These are phyloP conservation scores for Calcarius lapponicus DNA, from an alignment of 2,797 vertebrate species.

Conservation along the genomic window DNA sequence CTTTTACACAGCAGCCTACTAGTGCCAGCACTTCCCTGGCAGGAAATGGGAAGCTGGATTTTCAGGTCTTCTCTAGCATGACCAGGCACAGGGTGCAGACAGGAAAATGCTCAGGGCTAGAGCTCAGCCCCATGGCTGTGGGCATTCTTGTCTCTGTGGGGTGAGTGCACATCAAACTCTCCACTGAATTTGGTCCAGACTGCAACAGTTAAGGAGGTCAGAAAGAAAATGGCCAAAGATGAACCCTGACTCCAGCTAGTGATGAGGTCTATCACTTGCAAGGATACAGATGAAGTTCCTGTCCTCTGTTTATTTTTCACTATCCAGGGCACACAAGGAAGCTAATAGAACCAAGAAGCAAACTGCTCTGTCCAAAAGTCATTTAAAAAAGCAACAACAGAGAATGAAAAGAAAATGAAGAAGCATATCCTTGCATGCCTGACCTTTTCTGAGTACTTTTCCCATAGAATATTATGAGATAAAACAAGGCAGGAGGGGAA, in stretches of 20 bases:
- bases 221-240: background rate
- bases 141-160: background rate
- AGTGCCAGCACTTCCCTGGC: background rate
- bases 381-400: background rate
- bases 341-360: background rate
- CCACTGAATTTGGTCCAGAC: background rate
- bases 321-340: background rate
- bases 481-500: background rate
- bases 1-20: background rate
- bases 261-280: background rate
- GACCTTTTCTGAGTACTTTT: background rate
- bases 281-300: background rate
- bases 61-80: background rate
- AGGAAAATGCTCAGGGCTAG: background rate
- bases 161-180: background rate
- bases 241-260: background rate
- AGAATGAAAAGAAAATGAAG: background rate
- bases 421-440: background rate
- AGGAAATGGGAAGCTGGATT: background rate
- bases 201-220: background rate
- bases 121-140: background rate
- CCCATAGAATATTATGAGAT: background rate
- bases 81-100: accelerated
- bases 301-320: background rate
- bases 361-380: background rate